Conservation (phyloP, 2,888 invertebrate genomes). For the Pemphredon lugubris region DNA sequence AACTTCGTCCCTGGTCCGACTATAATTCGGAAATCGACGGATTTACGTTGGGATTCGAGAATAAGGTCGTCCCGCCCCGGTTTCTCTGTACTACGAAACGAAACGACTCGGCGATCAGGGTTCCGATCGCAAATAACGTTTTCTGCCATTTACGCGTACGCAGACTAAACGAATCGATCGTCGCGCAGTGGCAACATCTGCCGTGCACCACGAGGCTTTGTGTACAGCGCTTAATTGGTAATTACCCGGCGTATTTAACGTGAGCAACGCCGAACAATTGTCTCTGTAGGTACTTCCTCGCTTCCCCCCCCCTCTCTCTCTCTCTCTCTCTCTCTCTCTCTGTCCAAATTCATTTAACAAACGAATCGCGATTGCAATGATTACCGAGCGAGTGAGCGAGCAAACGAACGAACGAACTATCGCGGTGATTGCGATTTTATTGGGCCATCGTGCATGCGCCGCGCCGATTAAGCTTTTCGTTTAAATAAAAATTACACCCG, state of each 20-base stretch:
- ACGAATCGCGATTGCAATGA: conserved; percentile 60
- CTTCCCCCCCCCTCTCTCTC: too few relatives aligned
- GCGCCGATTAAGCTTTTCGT: conserved; percentile 51
- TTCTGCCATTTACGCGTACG: conserved; percentile 48
- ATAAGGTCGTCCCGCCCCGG: neutral
- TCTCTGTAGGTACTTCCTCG: too few relatives aligned
- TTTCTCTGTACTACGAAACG: neutral
- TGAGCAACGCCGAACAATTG: conserved; percentile 49
- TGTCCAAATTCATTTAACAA: conserved; percentile 62
- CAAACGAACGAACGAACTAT: conserved; percentile 8
- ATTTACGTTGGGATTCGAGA: neutral
- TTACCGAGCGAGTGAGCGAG: conserved; percentile 36
- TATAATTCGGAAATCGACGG: neutral
- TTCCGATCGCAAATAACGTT: conserved; percentile 11
- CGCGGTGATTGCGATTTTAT: conserved; percentile 58
- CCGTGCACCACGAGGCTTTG: conserved; percentile 40
- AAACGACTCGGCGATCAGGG: neutral
- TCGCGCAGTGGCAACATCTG: conserved; percentile 35
- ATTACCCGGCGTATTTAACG: conserved; percentile 66
- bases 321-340: too few relatives aligned
- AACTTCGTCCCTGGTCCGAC: conserved; percentile 2
- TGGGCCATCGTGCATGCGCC: conserved; percentile 29
- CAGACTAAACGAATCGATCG: conserved; percentile 55
- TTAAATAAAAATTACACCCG: conserved; percentile 40
- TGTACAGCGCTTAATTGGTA: conserved; percentile 62